Evolutionary conservation across 1,140 invertebrate genomes (phyloP), one percentile per base, ranked within the genome.

Genomic region (Drosophila ohnishii): DNA sequence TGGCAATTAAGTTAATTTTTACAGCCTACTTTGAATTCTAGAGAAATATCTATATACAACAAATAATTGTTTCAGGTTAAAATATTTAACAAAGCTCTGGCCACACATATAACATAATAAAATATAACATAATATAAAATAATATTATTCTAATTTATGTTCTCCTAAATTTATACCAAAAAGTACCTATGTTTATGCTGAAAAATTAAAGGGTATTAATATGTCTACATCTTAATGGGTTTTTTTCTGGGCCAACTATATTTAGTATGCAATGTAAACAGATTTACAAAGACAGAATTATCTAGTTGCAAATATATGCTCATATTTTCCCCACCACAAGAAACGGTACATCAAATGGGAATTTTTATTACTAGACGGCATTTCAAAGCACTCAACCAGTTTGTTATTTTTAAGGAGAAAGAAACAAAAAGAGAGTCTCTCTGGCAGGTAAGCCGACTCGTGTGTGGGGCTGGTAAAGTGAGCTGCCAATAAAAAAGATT

Each of bases 401-500:
- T 60, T 28, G 19, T 16, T 35, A 58, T 70, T 28, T 70, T 70
- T 58, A 28, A 57, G 50, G 3, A 57, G 35, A 57, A 32, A 51
- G 10, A 5, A 5, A 37, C 1, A 2, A 7, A 32, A 47, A 4
- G 5, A 13, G 16, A 30, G 35, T 19, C 28, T 32, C 47, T 48
- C 9, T 9, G 28, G 16, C 65, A 71, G 69, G 69, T 72, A 28
- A 71, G 44, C 35, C 34, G 32, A 39, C 25, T 74, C 44, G 39
- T 44, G 63, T 66, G 73, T 55, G 51, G 19, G 19, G 19, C 47
- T 39, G 47, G 51, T 19, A 50, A 51, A 44, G 48, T 40, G 62
- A 75, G 55, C 58, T 58, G 78, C 69, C 71, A 85, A 84, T 80
- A 74, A 85, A 86, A 86, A 78, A 85, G 67, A 85, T 85, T 86